Percentiles rank a stretch among this genome's conserved stretches.
Conservation (phyloP, 2,113 vertebrate species). For the Myiozetetes cayanensis region DNA sequence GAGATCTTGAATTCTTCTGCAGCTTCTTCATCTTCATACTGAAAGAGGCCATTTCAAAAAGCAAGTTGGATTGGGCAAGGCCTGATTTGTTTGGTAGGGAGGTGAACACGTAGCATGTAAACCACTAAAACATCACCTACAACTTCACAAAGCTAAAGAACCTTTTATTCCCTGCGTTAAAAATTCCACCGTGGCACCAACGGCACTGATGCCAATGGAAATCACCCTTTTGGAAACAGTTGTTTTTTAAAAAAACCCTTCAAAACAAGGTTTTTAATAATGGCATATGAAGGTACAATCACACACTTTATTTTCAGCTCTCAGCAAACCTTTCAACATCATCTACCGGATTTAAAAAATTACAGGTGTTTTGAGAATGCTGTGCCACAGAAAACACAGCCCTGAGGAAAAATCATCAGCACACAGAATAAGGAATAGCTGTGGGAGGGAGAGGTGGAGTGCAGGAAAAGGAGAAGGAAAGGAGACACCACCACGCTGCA, state of each 20-base stretch:
- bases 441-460: neutral
- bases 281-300: neutral
- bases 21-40: constrained; percentile 97
- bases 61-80: neutral
- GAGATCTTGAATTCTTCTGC: constrained; percentile 98
- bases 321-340: neutral
- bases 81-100: neutral
- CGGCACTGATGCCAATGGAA: neutral
- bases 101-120: neutral
- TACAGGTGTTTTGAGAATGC: neutral
- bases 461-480: neutral
- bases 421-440: neutral
- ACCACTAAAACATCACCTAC: neutral
- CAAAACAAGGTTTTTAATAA: neutral
- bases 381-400: fast-evolving
- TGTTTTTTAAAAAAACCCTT: neutral
- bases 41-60: neutral
- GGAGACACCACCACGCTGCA: neutral
- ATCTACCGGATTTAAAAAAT: neutral
- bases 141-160: neutral
- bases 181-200: neutral
- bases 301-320: neutral
- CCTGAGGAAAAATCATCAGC: neutral
- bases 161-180: neutral
- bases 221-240: neutral